phyloP scores from a whole-genome alignment of 2,113 vertebrate species.

The Coreoperca whiteheadi region DNA sequence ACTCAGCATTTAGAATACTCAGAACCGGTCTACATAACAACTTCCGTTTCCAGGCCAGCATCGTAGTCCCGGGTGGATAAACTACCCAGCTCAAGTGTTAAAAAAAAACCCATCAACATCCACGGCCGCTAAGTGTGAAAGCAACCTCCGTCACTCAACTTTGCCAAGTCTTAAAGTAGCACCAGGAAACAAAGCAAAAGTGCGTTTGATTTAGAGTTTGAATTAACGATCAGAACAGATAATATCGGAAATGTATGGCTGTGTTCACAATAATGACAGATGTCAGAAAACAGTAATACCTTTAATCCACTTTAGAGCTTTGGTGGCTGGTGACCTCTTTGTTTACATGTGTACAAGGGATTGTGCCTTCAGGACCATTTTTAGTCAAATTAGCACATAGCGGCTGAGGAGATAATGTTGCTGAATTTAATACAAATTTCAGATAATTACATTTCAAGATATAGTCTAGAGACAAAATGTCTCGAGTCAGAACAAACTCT shows the following conservation, averaged over 20 bases:
- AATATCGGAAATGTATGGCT: neutral
- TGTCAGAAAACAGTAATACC: neutral
- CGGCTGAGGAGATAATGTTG: neutral
- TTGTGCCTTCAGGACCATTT: neutral
- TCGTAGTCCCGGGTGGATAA: neutral
- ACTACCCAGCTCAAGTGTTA: neutral
- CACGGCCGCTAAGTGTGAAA: conserved; percentile 17
- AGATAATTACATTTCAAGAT: neutral
- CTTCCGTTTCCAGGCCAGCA: neutral
- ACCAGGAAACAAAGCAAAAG: no score
- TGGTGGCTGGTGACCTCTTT: neutral
- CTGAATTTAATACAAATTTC: no score
- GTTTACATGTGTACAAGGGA: neutral
- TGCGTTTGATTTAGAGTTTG: no score
- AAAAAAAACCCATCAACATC: conserved; percentile 18
- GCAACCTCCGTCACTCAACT: conserved; percentile 31
- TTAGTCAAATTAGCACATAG: neutral
- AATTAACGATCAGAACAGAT: neutral
- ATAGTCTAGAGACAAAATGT: neutral
- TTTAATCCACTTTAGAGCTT: no score
- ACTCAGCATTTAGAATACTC: conserved; percentile 28
- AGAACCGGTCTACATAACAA: neutral
- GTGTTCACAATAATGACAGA: neutral
- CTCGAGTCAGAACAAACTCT: no score
- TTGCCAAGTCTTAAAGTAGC: conserved; percentile 1